phyloP scores from a whole-genome alignment of 2,888 invertebrate genomes.

The Ophioninae sp. region DNA sequence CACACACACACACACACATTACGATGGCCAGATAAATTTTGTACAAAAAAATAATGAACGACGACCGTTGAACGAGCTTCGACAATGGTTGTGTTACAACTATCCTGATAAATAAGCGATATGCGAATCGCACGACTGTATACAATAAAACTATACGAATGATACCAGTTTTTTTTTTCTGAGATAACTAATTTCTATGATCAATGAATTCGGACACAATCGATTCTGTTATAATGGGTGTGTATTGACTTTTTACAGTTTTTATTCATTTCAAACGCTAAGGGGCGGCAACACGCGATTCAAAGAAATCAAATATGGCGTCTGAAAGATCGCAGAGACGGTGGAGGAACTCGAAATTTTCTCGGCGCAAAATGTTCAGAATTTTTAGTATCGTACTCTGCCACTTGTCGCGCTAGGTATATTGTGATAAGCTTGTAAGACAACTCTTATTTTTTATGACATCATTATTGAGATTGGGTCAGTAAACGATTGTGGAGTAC shows the following conservation, averaged over 20 bases:
- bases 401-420: too few species aligned
- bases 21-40: slow-evolving; percentile 71
- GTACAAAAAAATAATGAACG: slow-evolving; percentile 69
- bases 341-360: too few species aligned
- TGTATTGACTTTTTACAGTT: background rate
- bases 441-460: too few species aligned
- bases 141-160: slow-evolving; percentile 67
- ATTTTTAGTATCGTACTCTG: too few species aligned
- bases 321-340: background rate
- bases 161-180: slow-evolving; percentile 19
- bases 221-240: background rate
- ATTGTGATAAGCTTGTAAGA: too few species aligned
- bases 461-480: too few species aligned
- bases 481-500: too few species aligned
- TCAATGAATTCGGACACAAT: background rate
- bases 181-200: background rate
- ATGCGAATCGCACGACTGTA: slow-evolving; percentile 71
- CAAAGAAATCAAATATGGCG: background rate
- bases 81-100: slow-evolving; percentile 38
- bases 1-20: slow-evolving; percentile 22
- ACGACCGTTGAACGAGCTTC: slow-evolving; percentile 35
- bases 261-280: background rate
- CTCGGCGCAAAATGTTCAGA: too few species aligned
- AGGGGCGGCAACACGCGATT: background rate
- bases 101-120: slow-evolving; percentile 63